Conservation (phyloP, 2,888 invertebrate genomes). For the Callyntrura guangdongensis region DNA sequence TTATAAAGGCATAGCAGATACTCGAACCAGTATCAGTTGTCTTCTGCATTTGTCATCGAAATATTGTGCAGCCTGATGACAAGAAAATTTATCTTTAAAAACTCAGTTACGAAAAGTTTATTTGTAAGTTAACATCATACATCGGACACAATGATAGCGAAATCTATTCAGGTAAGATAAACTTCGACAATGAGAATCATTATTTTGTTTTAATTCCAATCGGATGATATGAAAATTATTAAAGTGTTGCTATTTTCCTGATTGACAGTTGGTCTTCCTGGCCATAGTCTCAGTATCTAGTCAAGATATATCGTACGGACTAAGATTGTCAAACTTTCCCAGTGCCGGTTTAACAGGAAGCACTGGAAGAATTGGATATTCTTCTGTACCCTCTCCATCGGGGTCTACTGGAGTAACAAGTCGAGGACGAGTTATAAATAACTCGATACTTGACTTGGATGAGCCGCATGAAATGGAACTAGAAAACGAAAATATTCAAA, state of each 20-base stretch:
- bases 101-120: no score
- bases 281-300: neutral
- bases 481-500: neutral
- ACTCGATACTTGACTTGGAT: slow-evolving; percentile 67
- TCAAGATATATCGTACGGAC: slow-evolving; percentile 36
- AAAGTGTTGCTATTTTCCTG: neutral
- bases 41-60: no score
- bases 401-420: slow-evolving; percentile 12
- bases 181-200: no score
- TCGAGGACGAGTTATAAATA: slow-evolving; percentile 60
- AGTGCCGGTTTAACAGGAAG: slow-evolving; percentile 2
- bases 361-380: neutral
- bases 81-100: no score
- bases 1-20: no score
- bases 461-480: neutral
- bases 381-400: neutral
- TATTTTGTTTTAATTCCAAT: no score
- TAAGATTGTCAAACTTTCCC: slow-evolving; percentile 37
- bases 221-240: neutral
- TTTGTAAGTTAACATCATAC: no score
- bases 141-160: no score
- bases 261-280: slow-evolving; percentile 33
- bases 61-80: no score
- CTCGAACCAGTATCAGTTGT: no score
- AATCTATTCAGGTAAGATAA: no score